Evolutionary conservation across 35 echinoderm and acorn worm species (phyloP), one percentile per base, ranked within the genome.

Genomic region (Ptychodera flava): DNA sequence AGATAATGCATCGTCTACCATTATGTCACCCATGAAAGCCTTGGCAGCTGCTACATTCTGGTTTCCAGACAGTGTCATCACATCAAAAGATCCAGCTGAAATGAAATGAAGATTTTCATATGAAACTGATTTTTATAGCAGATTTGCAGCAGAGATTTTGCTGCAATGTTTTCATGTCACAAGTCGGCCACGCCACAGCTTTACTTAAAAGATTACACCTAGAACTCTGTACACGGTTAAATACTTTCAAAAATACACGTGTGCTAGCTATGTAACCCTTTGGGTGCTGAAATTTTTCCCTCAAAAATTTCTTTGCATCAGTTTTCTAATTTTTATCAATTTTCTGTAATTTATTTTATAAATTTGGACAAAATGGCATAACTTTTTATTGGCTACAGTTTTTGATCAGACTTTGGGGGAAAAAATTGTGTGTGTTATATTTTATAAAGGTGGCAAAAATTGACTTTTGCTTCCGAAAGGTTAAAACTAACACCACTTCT

Each of bases 11-110:
- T 30, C 28, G 0, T 83, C 16, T 0, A 83, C 37, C 30, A 10
- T 37, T 16, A 83, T 36, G 16, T 0, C 0, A 30, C 37, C 35
- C 35, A 36, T 28, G 30, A 83, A 83, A 1, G 32, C 29, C 35
- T 37, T 85, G 33, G 27, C 31, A 31, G 27, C 33, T 29, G 31
- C 28, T 16, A 90, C 79, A 29, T 29, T 30, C 16, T 85, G 82
- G 29, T 1, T 30, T 37, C 89, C 83, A n/a, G 27, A 31, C 32
- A 90, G 16, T 0, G 75, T 78, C n/a, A 90, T 75, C 1, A 85
- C 76, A 30, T 83, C 53, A 88, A 81, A 33, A 16, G 36, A 29
- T 1, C 35, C 32, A 34, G 28, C 30, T 2, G 27, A 28, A 88
- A 36, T 32, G 86, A 88, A 88, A 28, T 33, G 35, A 28, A 33